Base-by-base conservation (phyloP, 2,797 vertebrate genomes). In the Todus mexicanus region DNA sequence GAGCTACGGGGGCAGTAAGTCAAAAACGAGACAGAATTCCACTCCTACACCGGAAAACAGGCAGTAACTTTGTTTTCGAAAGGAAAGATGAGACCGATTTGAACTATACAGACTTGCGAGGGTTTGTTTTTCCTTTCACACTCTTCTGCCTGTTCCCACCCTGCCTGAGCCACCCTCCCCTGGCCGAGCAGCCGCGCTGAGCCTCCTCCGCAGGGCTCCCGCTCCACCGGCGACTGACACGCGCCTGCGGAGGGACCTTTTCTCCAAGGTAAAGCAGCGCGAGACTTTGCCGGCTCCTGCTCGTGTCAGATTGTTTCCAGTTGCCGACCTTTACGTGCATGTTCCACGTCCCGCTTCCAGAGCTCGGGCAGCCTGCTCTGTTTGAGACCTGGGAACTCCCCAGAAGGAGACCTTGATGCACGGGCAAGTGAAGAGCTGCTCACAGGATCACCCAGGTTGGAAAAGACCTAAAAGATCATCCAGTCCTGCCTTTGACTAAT, bases 311-410 rank as follows among this genome's bases (percentile, higher is more conserved):
- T 61, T 27, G 37, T 25, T 87, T 80, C 53, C 60, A 77, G 61
- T 63, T 65, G 80, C 66, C 57, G 38, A 13, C 2, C 1, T 8
- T 7, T 51, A 12, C 5, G 0, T 7, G 4, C 3, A 1, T 0
- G 3, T 21, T 57, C 48, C 3, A 8, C 14, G 7, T 63, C 47
- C 25, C 23, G 11, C 29, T 64, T 23, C 1, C 2, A 29, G 2
- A 15, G 6, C 23, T 25, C 4, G 22, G 70, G 48, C 70, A 40
- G 2, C 3, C 3, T 19, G 42, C 5, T 15, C 38, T 16, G 0
- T 0, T 85, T 38, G 4, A 26, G 42, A 8, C 53, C 37, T 76
- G 17, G 4, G 7, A 11, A 7, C 18, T 17, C 48, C 18, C 18
- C n/a, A n/a, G 4, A 43, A 12, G 70, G 11, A 60, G 22, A 23